phyloP scores from a whole-genome alignment of 2,888 invertebrate genomes.

The Erynnis tages region DNA sequence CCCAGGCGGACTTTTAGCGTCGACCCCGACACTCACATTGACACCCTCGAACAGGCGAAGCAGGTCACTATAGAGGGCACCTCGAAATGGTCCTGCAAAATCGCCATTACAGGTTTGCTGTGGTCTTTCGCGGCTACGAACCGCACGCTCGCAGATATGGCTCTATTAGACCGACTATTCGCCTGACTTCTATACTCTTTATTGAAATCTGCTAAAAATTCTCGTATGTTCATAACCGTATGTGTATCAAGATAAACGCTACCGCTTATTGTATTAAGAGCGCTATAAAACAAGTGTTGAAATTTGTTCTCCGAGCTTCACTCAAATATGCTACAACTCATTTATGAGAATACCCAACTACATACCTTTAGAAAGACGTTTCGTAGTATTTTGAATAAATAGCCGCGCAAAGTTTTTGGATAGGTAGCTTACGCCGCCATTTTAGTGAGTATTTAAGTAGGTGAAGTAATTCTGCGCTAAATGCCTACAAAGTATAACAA shows the following conservation, averaged over 20 bases:
- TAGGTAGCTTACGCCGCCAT: slow-evolving; percentile 1
- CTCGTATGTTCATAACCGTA: not conserved
- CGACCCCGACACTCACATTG: slow-evolving; percentile 98
- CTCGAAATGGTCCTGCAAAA: slow-evolving; percentile 99
- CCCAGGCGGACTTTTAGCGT: slow-evolving; percentile 97
- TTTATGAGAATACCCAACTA: slow-evolving; percentile 4
- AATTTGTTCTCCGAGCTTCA: slow-evolving; percentile 12
- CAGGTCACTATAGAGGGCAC: slow-evolving; percentile 99
- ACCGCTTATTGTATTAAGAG: not conserved
- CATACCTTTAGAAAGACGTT: not conserved
- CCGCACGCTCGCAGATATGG: slow-evolving; percentile 79
- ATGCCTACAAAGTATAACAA: not conserved
- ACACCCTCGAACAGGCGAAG: slow-evolving; percentile 98
- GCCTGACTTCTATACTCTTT: slow-evolving; percentile 67
- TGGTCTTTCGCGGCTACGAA: slow-evolving; percentile 79
- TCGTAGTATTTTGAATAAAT: slow-evolving; percentile 5
- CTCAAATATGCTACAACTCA: slow-evolving; percentile 3
- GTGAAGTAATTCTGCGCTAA: not conserved
- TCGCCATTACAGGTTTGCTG: slow-evolving; percentile 98
- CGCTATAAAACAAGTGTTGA: slow-evolving; percentile 16
- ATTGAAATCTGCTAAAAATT: slow-evolving; percentile 66
- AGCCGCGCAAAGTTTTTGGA: not conserved
- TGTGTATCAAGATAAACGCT: slow-evolving; percentile 9
- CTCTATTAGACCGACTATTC: slow-evolving; percentile 78
- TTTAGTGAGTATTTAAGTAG: not conserved